A percentile compares a stretch with the other conserved stretches of the same genome.
These are phyloP conservation scores for Deilephila porcellus DNA, from an alignment of 2,888 invertebrate species.

Conservation along the genomic window DNA sequence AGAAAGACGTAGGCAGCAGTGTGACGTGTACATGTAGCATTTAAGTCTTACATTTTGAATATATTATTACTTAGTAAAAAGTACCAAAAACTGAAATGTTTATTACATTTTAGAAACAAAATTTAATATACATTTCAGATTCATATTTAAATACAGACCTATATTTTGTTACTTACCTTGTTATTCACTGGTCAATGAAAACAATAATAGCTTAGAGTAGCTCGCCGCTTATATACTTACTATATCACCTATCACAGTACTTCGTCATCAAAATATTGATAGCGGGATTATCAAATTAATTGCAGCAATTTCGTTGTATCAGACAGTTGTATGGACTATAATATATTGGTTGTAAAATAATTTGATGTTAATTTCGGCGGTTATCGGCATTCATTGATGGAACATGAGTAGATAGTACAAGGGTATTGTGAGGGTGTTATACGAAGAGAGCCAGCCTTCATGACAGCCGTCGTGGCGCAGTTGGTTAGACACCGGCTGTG, in stretches of 20 bases:
- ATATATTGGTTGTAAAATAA: conserved; percentile 3
- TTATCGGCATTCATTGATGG: background rate
- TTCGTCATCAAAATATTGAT: background rate
- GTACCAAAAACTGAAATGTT: background rate
- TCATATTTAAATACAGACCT: too few species aligned
- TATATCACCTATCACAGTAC: background rate
- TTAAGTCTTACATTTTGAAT: too few species aligned
- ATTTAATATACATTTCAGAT: background rate
- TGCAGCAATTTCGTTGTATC: background rate
- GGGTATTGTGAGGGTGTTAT: too few species aligned
- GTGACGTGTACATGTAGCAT: too few species aligned
- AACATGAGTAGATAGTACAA: too few species aligned
- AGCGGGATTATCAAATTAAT: background rate
- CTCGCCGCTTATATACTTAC: background rate
- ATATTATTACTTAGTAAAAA: too few species aligned
- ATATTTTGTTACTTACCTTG: background rate
- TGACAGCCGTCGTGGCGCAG: too few species aligned
- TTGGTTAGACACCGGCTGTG: too few species aligned
- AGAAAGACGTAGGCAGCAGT: too few species aligned
- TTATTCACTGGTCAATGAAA: background rate
- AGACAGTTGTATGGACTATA: too few species aligned
- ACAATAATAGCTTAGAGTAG: background rate
- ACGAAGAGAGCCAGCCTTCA: too few species aligned
- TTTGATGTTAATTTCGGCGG: background rate
- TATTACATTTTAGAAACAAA: background rate